Percentiles rank a stretch among this genome's conserved stretches.
These are phyloP conservation scores for Tenthredo amoena DNA, from an alignment of 2,888 invertebrate genomes.

Conservation along the genomic window DNA sequence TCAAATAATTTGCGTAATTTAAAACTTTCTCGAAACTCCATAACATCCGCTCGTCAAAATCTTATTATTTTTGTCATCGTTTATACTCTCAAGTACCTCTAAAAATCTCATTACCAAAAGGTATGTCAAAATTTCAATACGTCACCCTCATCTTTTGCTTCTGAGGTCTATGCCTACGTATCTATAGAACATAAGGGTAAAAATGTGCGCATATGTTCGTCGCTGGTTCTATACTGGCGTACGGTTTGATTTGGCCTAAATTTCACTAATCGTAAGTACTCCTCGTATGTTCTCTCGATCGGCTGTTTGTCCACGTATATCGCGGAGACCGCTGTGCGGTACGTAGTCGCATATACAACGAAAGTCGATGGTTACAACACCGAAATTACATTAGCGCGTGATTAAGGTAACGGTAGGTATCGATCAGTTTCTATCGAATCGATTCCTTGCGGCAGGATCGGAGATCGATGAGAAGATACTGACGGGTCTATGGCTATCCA, in stretches of 20 bases:
- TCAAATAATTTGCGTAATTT: conserved; percentile 47
- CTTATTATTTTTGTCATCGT: not conserved
- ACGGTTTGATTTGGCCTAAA: conserved; percentile 42
- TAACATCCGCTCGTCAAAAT: conserved; percentile 17
- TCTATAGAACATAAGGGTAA: not conserved
- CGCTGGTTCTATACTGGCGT: not conserved
- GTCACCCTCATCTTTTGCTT: not conserved
- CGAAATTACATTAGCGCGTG: conserved; percentile 59
- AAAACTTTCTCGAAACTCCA: not conserved
- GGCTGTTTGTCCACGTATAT: conserved; percentile 34
- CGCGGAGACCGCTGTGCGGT: not conserved
- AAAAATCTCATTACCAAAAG: not conserved
- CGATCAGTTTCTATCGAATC: conserved; percentile 64
- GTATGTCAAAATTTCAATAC: not conserved
- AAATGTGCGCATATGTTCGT: conserved; percentile 15
- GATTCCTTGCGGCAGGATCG: conserved; percentile 43
- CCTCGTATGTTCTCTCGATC: conserved; percentile 4
- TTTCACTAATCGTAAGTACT: conserved; percentile 26
- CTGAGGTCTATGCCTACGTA: not conserved
- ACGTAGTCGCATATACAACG: not conserved
- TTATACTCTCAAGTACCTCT: not conserved
- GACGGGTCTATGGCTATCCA: conserved; percentile 33
- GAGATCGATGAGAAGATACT: conserved; percentile 45
- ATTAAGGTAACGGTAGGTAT: conserved; percentile 70
- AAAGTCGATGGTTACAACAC: conserved; percentile 42